Base-by-base conservation (phyloP, 2,888 invertebrate genomes). In the Timandra comae region DNA sequence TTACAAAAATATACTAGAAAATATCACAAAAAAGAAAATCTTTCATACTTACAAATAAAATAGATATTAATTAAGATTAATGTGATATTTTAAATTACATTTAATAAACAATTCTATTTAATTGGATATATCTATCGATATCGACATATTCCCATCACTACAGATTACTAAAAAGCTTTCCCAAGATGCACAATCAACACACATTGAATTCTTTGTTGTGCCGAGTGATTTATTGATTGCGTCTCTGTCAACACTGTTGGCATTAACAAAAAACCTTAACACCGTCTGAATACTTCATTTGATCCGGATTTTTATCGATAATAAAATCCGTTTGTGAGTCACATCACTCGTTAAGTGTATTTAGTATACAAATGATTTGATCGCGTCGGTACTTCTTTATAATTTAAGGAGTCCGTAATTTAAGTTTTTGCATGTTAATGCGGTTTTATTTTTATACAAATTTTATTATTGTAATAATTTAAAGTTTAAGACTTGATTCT, bases 221-320 rank as follows among this genome's bases (percentile, higher is more conserved):
- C 63, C 71, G 72, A 81, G 80, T 85, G 84, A 85, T 85, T 85
- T 85, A 85, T 85, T 82, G 85, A 85, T 81, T 78, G 75, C 81
- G 72, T 77, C 78, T 82, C 84, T 85, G 85, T 85, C 85, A 85
- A 84, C 85, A 84, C 75, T 58, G 64, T 73, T 64, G 73, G 74
- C 73, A 76, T 43, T 41, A 39, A 19, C 2, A 24, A 25, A 37
- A 38, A 38, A 31, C 63, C 73, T 72, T 16, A 71, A 74, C 73
- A 72, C 64, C 53, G 57, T 49, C 56, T 84, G 81, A 85, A 84
- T 85, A 84, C 84, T 82, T 85, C 85, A 84, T 85, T 84, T 84
- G 82, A 82, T 81, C 80, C 80, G 79, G 75, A 81, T 84, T 80
- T 80, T 81, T 79, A 84, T 84, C 82, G 82, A 82, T 74, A 78